These are phyloP conservation scores for Petrocephalus zakoni DNA, from an alignment of 2,113 vertebrate genomes.

Conservation along the genomic window DNA sequence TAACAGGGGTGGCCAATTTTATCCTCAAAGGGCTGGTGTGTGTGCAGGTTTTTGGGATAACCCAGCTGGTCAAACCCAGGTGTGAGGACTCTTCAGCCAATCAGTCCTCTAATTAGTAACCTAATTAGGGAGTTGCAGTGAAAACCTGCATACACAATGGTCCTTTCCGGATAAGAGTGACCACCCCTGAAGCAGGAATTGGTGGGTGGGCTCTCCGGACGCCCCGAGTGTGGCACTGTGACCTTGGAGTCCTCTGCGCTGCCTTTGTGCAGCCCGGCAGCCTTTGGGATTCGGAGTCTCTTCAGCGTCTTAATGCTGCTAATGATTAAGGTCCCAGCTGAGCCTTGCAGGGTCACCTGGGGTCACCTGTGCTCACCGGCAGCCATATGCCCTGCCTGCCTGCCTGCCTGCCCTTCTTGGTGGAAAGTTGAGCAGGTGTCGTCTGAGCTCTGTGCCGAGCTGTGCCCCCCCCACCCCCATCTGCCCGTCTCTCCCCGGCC, in stretches of 20 bases:
- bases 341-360: neutral
- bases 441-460: neutral
- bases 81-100: no score
- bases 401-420: neutral
- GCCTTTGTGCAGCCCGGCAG: neutral
- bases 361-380: neutral
- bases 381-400: neutral
- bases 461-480: neutral
- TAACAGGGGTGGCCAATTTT: no score
- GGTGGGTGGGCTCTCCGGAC: neutral
- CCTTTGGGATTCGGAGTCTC: neutral
- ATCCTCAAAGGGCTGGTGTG: no score
- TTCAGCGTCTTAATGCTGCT: neutral
- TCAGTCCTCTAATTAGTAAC: no score
- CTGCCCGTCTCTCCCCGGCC: conserved; percentile 8
- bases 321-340: neutral
- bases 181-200: neutral
- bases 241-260: neutral
- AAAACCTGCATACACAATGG: no score
- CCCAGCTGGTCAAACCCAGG: no score
- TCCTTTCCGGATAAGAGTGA: no score
- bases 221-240: neutral
- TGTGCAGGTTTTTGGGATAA: no score
- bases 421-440: neutral
- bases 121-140: no score